Percentiles rank a stretch among this genome's conserved stretches.
phyloP scores from a whole-genome alignment of 2,797 vertebrate species.

The Pteropus rufus region DNA sequence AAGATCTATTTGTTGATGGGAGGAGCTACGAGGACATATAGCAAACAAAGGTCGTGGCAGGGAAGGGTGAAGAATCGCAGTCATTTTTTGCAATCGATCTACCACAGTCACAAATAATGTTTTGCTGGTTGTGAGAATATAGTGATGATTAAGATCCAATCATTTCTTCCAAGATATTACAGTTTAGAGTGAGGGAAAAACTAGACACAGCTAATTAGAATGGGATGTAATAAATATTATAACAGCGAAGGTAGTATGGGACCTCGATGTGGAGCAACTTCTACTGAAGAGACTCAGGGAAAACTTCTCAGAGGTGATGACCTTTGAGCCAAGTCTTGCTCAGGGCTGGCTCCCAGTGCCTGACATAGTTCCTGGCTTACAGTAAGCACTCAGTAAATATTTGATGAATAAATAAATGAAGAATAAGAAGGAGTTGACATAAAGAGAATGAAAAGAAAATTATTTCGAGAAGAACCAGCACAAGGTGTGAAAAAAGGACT shows the following conservation, averaged over 20 bases:
- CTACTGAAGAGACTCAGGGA: not conserved
- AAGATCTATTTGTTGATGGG: not conserved
- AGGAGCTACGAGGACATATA: not conserved
- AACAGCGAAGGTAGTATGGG: not conserved
- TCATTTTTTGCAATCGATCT: not conserved
- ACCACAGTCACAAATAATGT: not conserved
- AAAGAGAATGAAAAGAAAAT: slow-evolving; percentile 19
- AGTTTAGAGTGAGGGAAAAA: not conserved
- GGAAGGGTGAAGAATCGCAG: not conserved
- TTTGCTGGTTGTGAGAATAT: not conserved
- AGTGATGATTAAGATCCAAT: not conserved
- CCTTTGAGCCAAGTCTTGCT: not conserved
- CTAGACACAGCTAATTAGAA: not conserved
- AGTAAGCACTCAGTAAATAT: slow-evolving; percentile 3
- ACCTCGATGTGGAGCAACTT: not conserved
- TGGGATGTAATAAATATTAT: not conserved
- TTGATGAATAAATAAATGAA: slow-evolving; percentile 34
- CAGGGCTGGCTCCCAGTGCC: not conserved
- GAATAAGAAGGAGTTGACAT: not conserved
- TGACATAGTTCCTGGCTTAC: not conserved
- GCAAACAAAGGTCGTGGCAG: not conserved
- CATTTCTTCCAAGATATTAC: not conserved
- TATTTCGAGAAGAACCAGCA: slow-evolving; percentile 23
- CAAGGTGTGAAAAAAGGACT: not conserved
- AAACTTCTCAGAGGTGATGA: not conserved